Conservation (phyloP, 1,140 invertebrate genomes). For the Bombus waltoni region DNA sequence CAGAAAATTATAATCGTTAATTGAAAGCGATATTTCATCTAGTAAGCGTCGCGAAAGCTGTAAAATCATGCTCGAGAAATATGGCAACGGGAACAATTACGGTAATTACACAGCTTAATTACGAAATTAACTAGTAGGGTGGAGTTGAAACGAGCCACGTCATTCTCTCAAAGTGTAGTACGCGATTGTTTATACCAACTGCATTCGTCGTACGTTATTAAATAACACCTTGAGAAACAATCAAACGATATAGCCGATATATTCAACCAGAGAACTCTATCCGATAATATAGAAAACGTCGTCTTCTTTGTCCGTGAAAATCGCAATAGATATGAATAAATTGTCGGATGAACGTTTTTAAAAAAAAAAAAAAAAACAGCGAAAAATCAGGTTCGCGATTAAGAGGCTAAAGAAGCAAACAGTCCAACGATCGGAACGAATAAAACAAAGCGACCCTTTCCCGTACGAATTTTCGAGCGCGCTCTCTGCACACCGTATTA, state of each 20-base stretch:
- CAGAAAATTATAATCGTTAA: neutral
- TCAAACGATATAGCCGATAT: too few species aligned
- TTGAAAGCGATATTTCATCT: neutral
- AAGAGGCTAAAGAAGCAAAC: too few species aligned
- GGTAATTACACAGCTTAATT: neutral
- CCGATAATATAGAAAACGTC: too few species aligned
- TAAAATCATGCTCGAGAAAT: neutral
- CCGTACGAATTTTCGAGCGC: too few species aligned
- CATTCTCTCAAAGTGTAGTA: neutral
- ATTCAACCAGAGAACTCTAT: too few species aligned
- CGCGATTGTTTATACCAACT: neutral
- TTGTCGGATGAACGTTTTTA: too few species aligned
- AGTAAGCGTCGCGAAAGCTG: neutral
- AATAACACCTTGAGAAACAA: neutral
- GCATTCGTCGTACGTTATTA: neutral
- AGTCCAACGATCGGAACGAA: too few species aligned
- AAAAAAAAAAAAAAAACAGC: too few species aligned
- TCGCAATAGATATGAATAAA: too few species aligned
- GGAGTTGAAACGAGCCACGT: neutral
- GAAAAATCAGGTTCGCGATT: too few species aligned
- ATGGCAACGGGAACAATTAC: neutral
- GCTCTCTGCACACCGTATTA: neutral
- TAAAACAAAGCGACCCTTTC: too few species aligned
- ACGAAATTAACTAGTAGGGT: neutral
- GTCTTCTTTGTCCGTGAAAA: too few species aligned